Evolutionary conservation across 37 sponge, comb jelly and placozoan genomes (phyloP).

Genomic region (Halisarca cf. caerulea): DNA sequence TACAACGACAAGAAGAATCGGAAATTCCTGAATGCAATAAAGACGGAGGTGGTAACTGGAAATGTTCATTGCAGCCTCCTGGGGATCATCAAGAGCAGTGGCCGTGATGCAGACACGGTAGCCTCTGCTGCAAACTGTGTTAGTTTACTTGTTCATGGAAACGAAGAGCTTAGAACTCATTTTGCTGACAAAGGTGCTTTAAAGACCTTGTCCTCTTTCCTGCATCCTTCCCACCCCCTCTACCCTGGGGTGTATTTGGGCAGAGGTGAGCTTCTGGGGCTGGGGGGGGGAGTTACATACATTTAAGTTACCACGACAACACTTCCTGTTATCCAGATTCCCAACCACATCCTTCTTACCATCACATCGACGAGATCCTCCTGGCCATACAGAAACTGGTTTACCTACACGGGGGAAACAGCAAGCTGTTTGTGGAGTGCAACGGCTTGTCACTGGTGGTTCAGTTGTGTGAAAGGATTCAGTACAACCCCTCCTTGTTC

Average conservation of each 20-base stretch:
- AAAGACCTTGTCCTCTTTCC: background rate
- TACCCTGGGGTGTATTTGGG: conserved; percentile 1
- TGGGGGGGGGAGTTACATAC: too few species aligned
- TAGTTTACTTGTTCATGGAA: background rate
- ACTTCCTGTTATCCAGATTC: too few species aligned
- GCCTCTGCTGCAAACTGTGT: background rate
- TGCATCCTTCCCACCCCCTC: background rate
- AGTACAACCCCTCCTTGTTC: background rate
- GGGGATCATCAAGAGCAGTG: background rate
- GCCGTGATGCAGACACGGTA: background rate
- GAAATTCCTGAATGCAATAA: background rate
- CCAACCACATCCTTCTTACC: too few species aligned
- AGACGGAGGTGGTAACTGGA: background rate
- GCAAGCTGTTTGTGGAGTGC: background rate
- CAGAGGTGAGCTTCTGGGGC: too few species aligned
- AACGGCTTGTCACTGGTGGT: background rate
- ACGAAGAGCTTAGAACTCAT: background rate
- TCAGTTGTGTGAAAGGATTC: background rate
- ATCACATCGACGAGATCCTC: background rate
- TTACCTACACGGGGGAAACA: background rate
- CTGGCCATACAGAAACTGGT: conserved; percentile 15
- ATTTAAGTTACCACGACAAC: too few species aligned
- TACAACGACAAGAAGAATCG: background rate
- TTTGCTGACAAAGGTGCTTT: background rate
- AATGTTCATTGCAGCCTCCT: background rate